Conservation (phyloP, 2,888 invertebrate genomes). For the Cosmopolites sordidus region DNA sequence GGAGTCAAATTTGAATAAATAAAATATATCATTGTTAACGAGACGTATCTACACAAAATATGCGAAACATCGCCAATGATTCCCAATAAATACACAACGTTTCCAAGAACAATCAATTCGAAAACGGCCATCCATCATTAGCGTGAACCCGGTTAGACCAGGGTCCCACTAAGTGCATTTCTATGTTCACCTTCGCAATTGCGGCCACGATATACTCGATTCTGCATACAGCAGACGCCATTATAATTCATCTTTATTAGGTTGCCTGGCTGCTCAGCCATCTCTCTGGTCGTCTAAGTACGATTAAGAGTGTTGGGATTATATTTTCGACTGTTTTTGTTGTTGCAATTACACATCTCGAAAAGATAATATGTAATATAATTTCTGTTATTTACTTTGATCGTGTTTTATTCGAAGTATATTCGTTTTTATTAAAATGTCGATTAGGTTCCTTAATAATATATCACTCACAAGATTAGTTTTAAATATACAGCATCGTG, state of each 20-base stretch:
- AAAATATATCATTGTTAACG: too few relatives aligned
- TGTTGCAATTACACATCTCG: too few relatives aligned
- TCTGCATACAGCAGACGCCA: constrained; percentile 25
- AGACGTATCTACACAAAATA: neutral
- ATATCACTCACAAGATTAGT: too few relatives aligned
- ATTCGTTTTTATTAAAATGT: too few relatives aligned
- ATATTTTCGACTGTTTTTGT: neutral
- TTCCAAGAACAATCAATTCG: constrained; percentile 23
- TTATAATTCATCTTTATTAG: constrained; percentile 28
- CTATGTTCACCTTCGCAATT: constrained; percentile 26
- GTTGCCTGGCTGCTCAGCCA: constrained; percentile 15
- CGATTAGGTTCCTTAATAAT: too few relatives aligned
- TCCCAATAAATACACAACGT: constrained; percentile 19
- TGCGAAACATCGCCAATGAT: neutral
- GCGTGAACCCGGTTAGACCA: constrained; percentile 10
- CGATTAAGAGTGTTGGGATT: constrained; percentile 6
- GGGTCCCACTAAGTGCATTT: constrained; percentile 23
- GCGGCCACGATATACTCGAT: constrained; percentile 18
- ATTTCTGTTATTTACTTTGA: too few relatives aligned
- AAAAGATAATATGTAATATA: too few relatives aligned
- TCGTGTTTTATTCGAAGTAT: too few relatives aligned
- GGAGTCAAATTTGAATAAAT: too few relatives aligned
- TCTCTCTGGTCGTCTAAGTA: constrained; percentile 13
- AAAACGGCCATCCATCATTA: constrained; percentile 23
- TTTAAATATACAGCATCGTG: too few relatives aligned